Conservation (phyloP, 2,113 vertebrate genomes). For the Megaceryle torquata region DNA sequence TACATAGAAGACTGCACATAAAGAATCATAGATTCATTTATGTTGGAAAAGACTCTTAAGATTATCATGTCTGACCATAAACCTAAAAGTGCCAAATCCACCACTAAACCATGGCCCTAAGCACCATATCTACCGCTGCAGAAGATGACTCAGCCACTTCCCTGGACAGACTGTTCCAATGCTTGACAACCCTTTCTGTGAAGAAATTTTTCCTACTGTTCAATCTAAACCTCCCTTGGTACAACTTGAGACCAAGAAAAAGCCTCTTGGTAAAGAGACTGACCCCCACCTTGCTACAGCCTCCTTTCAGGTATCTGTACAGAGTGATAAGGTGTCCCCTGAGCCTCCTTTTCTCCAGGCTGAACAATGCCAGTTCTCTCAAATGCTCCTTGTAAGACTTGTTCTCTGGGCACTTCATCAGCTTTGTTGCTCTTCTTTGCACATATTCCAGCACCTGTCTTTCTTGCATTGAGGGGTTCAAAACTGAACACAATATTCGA, state of each 20-base stretch:
- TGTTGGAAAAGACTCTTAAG: neutral
- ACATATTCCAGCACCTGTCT: neutral
- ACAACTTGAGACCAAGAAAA: too few relatives aligned
- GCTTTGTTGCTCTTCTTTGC: neutral
- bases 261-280: neutral
- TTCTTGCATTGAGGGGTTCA: neutral
- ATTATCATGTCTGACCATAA: neutral
- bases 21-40: neutral
- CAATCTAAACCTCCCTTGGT: too few relatives aligned
- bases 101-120: too few relatives aligned
- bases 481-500: neutral
- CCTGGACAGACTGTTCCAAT: neutral
- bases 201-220: neutral
- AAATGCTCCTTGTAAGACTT: rapidly evolving
- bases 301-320: neutral
- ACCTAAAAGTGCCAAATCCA: neutral
- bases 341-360: neutral
- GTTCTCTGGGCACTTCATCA: neutral
- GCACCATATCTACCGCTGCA: too few relatives aligned
- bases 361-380: too few relatives aligned
- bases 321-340: neutral
- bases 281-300: neutral
- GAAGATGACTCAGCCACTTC: too few relatives aligned
- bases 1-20: neutral
- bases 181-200: neutral